Conservation (phyloP, 2,113 vertebrate genomes). For the Corydoras maculifer region DNA sequence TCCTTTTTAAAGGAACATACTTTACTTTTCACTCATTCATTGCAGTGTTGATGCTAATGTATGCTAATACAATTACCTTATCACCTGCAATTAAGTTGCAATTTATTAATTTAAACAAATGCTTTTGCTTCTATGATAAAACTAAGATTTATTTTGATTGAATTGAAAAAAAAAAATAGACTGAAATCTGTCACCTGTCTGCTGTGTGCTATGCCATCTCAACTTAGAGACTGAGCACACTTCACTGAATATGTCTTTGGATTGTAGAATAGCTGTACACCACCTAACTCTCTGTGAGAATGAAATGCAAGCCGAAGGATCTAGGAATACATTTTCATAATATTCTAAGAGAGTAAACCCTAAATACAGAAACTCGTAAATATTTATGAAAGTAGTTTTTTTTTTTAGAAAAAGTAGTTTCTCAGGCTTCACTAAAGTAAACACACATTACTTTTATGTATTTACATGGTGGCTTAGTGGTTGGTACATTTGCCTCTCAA, state of each 20-base stretch:
- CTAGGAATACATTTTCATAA: conserved; percentile 22
- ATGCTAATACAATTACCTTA: no score
- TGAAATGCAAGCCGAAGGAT: not conserved
- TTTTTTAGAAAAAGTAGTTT: not conserved
- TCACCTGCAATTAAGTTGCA: no score
- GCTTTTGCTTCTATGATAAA: no score
- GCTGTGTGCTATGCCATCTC: not conserved
- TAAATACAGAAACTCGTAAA: conserved; percentile 23
- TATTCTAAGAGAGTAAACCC: conserved; percentile 8
- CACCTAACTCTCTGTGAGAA: conserved; percentile 2
- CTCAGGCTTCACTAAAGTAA: not conserved
- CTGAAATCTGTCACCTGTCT: not conserved
- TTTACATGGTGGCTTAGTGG: not conserved
- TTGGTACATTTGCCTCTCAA: no score
- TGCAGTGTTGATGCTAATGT: no score
- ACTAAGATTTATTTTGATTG: no score
- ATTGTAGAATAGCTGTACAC: not conserved
- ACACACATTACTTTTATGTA: not conserved
- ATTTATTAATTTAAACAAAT: no score
- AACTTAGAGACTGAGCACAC: not conserved
- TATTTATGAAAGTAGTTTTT: conserved; percentile 23
- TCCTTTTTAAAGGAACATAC: no score
- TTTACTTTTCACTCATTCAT: no score
- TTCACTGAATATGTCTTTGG: not conserved
- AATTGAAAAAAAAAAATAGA: no score